Evolutionary conservation across 1,140 invertebrate genomes (phyloP).

Genomic region (Idris sp.): DNA sequence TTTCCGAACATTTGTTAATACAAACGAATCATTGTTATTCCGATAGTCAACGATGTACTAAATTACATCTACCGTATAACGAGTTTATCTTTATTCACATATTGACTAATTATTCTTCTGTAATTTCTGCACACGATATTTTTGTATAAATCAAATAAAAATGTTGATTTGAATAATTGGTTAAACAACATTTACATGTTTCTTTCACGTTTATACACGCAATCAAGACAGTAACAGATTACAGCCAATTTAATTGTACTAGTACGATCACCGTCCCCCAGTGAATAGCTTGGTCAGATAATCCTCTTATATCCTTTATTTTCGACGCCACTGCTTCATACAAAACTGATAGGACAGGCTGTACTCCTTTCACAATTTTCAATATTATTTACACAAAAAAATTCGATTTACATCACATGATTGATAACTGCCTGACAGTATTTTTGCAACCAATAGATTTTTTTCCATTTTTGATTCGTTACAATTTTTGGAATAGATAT

Average conservation of each 20-base stretch:
- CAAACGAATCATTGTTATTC: too few relatives aligned
- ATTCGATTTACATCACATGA: too few relatives aligned
- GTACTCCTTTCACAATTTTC: constrained; percentile 20
- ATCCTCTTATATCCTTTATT: constrained; percentile 43
- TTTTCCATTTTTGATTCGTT: too few relatives aligned
- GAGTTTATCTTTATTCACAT: too few relatives aligned
- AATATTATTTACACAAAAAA: constrained; percentile 21
- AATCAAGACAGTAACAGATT: constrained; percentile 37
- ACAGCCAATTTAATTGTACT: constrained; percentile 35
- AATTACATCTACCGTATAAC: too few relatives aligned
- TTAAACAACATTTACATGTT: constrained; percentile 18
- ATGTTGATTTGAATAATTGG: background rate
- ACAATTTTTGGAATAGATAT: too few relatives aligned
- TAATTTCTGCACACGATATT: background rate
- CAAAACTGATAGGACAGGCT: constrained; percentile 9
- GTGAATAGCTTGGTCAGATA: constrained; percentile 36
- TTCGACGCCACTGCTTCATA: constrained; percentile 20
- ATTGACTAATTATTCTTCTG: too few relatives aligned
- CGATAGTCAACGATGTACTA: too few relatives aligned
- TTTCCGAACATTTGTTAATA: too few relatives aligned
- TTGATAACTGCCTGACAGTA: too few relatives aligned
- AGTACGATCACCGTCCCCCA: constrained; percentile 30
- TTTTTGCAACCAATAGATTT: too few relatives aligned
- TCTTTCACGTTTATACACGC: constrained; percentile 9
- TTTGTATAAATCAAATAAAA: constrained; percentile 1